Percentiles rank a stretch among this genome's conserved stretches.
phyloP scores from a whole-genome alignment of 2,888 invertebrate genomes.

The Beris morrisii region DNA sequence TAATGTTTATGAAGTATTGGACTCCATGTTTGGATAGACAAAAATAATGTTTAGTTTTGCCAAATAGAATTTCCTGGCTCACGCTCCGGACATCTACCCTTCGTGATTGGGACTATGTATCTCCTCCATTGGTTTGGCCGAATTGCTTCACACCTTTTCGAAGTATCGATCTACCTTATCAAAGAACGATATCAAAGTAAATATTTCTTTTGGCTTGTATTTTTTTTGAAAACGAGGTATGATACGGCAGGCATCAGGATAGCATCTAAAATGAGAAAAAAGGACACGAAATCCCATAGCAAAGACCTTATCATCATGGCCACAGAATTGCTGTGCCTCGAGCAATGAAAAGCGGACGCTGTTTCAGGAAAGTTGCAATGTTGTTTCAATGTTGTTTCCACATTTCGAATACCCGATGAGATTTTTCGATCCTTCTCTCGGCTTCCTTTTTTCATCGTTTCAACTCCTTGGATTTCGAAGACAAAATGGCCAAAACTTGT shows the following conservation, averaged over 20 bases:
- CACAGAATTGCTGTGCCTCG: not conserved
- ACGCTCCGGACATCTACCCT: no score
- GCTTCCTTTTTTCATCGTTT: no score
- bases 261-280: not conserved
- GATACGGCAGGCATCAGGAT: not conserved
- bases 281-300: not conserved
- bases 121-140: no score
- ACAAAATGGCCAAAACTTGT: no score
- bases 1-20: no score
- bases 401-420: no score
- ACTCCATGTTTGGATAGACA: no score
- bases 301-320: not conserved
- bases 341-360: not conserved
- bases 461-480: no score
- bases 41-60: no score
- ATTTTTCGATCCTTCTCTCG: no score
- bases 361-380: constrained; percentile 4
- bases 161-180: not conserved
- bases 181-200: constrained; percentile 16
- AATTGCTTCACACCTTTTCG: constrained; percentile 5
- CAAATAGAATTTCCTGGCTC: no score
- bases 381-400: not conserved
- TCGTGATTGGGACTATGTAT: no score
- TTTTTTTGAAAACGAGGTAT: not conserved
- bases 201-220: constrained; percentile 15